Conservation (phyloP, 2,113 vertebrate genomes). For the Epinephelus fuscoguttatus region DNA sequence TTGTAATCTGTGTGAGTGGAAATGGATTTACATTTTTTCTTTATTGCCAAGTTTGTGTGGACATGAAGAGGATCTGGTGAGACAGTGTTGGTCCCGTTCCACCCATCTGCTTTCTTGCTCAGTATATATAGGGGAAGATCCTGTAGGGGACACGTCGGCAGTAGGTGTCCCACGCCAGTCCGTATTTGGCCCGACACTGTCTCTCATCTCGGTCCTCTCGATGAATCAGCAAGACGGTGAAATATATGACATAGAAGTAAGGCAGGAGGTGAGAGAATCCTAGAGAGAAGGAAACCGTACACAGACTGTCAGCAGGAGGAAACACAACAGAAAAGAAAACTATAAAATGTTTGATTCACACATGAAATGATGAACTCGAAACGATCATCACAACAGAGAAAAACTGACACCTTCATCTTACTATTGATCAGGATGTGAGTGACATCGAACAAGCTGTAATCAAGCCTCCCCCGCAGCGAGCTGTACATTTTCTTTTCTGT, state of each 20-base stretch:
- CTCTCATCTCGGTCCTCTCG: slow-evolving; percentile 90
- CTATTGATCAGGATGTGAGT: neutral
- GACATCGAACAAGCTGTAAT: slow-evolving; percentile 37
- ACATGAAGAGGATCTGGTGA: neutral
- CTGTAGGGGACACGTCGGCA: slow-evolving; percentile 90
- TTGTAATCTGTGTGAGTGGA: neutral
- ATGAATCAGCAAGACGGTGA: slow-evolving; percentile 88
- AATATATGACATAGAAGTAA: slow-evolving; percentile 92
- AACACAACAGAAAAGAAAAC: neutral
- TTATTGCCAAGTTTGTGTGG: slow-evolving; percentile 31
- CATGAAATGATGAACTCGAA: neutral
- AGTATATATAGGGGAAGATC: slow-evolving; percentile 92
- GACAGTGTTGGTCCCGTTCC: slow-evolving; percentile 8
- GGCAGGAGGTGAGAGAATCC: slow-evolving; percentile 89
- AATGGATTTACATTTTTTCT: neutral
- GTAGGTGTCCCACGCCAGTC: slow-evolving; percentile 90
- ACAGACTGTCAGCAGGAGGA: neutral
- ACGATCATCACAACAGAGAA: neutral
- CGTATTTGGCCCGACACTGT: slow-evolving; percentile 89
- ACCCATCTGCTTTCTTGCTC: slow-evolving; percentile 46
- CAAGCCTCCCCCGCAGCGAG: slow-evolving; percentile 25
- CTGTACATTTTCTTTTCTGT: slow-evolving; percentile 19
- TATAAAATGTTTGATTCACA: neutral
- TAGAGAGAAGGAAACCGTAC: slow-evolving; percentile 51
- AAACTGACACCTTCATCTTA: slow-evolving; percentile 11